These are phyloP conservation scores for Diarsia brunnea DNA, from an alignment of 2,888 invertebrate genomes.

Conservation along the genomic window DNA sequence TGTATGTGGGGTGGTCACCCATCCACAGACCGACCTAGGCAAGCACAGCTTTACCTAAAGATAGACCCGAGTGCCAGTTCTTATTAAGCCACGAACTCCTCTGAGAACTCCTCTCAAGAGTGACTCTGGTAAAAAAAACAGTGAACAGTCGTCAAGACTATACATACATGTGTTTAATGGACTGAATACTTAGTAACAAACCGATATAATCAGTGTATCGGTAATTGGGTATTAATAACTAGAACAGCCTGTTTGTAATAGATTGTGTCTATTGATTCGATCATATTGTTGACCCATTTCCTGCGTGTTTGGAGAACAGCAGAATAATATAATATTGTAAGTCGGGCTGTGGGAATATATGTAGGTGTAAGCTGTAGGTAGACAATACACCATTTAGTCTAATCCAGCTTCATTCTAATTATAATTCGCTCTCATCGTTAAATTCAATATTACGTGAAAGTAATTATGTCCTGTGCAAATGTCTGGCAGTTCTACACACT, in stretches of 20 bases:
- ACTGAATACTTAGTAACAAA: background rate
- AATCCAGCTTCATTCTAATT: background rate
- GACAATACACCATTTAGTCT: background rate
- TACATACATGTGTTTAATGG: background rate
- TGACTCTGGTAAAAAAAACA: background rate
- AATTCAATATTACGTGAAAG: background rate
- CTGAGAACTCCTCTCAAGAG: too few species aligned
- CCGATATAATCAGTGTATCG: constrained; percentile 9
- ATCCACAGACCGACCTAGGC: too few species aligned
- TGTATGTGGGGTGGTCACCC: too few species aligned
- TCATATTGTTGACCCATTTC: constrained; percentile 23
- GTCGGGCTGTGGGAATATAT: background rate
- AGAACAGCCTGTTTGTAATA: constrained; percentile 22
- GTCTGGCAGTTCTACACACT: background rate
- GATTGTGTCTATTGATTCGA: constrained; percentile 40
- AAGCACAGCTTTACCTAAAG: too few species aligned
- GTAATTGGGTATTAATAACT: constrained; percentile 44
- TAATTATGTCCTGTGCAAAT: background rate
- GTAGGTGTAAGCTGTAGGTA: too few species aligned
- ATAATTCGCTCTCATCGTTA: background rate
- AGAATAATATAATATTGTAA: constrained; percentile 11
- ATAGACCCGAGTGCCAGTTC: too few species aligned
- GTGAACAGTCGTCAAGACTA: background rate
- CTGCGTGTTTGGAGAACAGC: background rate
- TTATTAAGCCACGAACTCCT: too few species aligned